Conservation (phyloP, 2,113 vertebrate genomes). For the Callopanchax toddi region DNA sequence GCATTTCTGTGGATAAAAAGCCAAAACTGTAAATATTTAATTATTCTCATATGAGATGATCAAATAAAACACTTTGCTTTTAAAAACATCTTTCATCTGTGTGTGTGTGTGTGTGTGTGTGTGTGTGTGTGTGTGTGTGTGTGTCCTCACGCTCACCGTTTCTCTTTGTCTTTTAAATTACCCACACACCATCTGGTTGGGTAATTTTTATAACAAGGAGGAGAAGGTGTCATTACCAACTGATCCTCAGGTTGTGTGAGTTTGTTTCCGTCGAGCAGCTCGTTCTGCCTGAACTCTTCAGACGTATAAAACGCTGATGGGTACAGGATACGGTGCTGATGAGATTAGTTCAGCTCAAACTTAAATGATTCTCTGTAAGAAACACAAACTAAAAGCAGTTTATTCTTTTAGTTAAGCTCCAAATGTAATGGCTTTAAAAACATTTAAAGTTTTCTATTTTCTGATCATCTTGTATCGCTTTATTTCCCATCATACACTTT, state of each 20-base stretch:
- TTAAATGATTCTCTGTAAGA: not conserved
- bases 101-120: constrained; percentile 16
- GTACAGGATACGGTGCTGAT: constrained; percentile 8
- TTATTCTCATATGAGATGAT: constrained; percentile 7
- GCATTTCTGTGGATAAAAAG: constrained; percentile 31
- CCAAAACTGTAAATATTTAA: constrained; percentile 24
- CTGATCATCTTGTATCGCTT: too few species aligned
- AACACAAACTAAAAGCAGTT: too few species aligned
- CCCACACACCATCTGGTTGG: constrained; percentile 59
- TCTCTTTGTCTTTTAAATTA: constrained; percentile 51
- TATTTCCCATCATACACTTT: too few species aligned
- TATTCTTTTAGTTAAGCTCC: too few species aligned
- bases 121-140: too few species aligned
- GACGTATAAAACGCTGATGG: constrained; percentile 9
- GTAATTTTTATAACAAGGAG: constrained; percentile 46
- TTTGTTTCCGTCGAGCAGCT: constrained; percentile 7
- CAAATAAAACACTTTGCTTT: constrained; percentile 16
- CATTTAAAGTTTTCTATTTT: too few species aligned
- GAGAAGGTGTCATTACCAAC: constrained; percentile 52
- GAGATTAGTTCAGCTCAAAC: constrained; percentile 7
- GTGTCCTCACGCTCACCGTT: constrained; percentile 6
- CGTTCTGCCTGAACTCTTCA: not conserved
- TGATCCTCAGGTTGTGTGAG: constrained; percentile 21
- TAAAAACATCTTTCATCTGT: constrained; percentile 24
- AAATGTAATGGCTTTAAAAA: too few species aligned